phyloP scores from a whole-genome alignment of 2,113 vertebrate genomes.

The Sardina pilchardus region DNA sequence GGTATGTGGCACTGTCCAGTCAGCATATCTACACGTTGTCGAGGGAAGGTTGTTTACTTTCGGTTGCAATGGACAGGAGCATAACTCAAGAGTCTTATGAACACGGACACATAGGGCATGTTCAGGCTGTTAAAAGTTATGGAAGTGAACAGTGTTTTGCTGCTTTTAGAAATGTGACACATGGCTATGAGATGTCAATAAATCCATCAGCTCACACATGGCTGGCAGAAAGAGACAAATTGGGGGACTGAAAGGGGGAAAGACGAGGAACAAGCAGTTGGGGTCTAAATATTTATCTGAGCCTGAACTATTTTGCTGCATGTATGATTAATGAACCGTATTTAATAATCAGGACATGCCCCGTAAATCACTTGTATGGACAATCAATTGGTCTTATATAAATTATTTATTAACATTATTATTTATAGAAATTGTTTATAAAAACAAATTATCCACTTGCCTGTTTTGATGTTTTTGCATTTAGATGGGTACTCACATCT shows the following conservation, averaged over 20 bases:
- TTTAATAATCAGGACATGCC: constrained; percentile 1
- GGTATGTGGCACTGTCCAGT: constrained; percentile 19
- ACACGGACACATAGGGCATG: constrained; percentile 15
- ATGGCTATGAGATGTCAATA: constrained; percentile 35
- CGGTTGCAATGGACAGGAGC: background rate
- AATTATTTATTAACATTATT: background rate
- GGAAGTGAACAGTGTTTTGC: constrained; percentile 35
- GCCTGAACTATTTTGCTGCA: background rate
- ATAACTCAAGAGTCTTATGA: background rate
- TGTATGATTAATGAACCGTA: background rate
- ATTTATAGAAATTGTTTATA: background rate
- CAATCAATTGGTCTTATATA: background rate
- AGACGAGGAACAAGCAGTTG: background rate
- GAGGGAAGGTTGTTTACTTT: background rate
- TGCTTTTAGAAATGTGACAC: constrained; percentile 39
- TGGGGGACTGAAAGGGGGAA: background rate
- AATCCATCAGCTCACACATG: constrained; percentile 33
- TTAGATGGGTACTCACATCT: background rate
- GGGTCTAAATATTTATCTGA: constrained; percentile 15
- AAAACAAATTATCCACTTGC: no score
- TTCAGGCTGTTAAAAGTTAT: constrained; percentile 20
- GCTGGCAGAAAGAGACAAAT: constrained; percentile 20
- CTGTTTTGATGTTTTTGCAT: background rate
- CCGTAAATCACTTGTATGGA: background rate
- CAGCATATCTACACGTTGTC: constrained; percentile 15